These are phyloP conservation scores for Epinephelus lanceolatus DNA, from an alignment of 2,113 vertebrate species.

Conservation along the genomic window DNA sequence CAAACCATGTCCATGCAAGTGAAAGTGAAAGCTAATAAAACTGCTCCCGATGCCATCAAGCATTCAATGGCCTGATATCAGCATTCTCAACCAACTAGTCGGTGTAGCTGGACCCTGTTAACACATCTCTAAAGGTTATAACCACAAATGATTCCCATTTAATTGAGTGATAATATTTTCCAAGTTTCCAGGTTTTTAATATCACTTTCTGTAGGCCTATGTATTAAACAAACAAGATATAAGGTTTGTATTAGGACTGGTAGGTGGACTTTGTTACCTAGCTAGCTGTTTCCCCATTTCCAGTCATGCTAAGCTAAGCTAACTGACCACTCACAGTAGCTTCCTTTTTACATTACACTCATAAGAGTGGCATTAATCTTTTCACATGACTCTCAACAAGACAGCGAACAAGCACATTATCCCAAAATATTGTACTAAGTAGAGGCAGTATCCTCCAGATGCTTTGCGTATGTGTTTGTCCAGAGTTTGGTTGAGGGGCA, in stretches of 20 bases:
- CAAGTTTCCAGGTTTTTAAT: too few relatives aligned
- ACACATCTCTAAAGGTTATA: too few relatives aligned
- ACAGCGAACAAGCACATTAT: background rate
- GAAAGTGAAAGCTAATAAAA: too few relatives aligned
- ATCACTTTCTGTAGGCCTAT: too few relatives aligned
- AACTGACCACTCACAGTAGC: background rate
- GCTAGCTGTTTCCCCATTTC: background rate
- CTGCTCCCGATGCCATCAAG: too few relatives aligned
- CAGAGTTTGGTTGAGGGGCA: conserved; percentile 83
- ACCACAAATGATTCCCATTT: too few relatives aligned
- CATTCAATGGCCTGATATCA: too few relatives aligned
- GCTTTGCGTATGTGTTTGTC: background rate
- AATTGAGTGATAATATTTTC: too few relatives aligned
- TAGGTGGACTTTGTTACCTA: background rate
- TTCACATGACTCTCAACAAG: background rate
- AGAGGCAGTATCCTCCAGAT: background rate
- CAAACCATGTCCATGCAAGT: too few relatives aligned
- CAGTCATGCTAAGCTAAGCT: background rate
- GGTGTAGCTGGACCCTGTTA: too few relatives aligned
- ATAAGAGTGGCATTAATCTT: too few relatives aligned
- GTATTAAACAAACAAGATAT: background rate
- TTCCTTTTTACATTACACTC: background rate
- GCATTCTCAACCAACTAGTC: too few relatives aligned
- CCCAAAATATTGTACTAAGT: background rate
- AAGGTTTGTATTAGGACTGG: background rate